Evolutionary conservation across 2,797 vertebrate species (phyloP).

Genomic region (Pristis pectinata): DNA sequence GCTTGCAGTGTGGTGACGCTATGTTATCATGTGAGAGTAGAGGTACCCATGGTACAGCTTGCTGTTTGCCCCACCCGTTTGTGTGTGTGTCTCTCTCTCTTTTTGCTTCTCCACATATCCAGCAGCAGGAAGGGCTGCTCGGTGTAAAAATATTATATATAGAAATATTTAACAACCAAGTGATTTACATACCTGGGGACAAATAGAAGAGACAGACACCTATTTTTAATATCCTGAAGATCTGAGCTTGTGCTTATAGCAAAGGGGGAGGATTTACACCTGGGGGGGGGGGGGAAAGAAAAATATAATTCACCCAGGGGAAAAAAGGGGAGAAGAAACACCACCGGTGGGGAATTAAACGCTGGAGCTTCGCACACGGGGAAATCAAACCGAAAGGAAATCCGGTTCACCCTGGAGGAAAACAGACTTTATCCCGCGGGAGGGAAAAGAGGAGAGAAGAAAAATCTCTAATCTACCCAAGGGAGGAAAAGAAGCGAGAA

Average conservation of each 20-base stretch:
- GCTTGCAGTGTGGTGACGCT: constrained; percentile 65
- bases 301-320: background rate
- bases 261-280: background rate
- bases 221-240: background rate
- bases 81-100: constrained; percentile 21
- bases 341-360: constrained; percentile 38
- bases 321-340: background rate
- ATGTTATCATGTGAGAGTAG: constrained; percentile 72
- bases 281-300: background rate
- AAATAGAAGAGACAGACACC: background rate
- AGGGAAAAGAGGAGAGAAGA: background rate
- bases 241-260: background rate
- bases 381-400: background rate
- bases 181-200: constrained; percentile 42
- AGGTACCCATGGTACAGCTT: constrained; percentile 78
- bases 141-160: background rate
- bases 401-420: background rate
- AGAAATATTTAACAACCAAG: constrained; percentile 51
- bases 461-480: background rate
- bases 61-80: constrained; percentile 78
- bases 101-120: constrained; percentile 63
- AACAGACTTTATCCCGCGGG: background rate
- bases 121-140: constrained; percentile 43
- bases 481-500: background rate
- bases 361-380: background rate